These are phyloP conservation scores for Scrobipalpa atriplicella DNA, from an alignment of 2,888 invertebrate species.

Conservation along the genomic window DNA sequence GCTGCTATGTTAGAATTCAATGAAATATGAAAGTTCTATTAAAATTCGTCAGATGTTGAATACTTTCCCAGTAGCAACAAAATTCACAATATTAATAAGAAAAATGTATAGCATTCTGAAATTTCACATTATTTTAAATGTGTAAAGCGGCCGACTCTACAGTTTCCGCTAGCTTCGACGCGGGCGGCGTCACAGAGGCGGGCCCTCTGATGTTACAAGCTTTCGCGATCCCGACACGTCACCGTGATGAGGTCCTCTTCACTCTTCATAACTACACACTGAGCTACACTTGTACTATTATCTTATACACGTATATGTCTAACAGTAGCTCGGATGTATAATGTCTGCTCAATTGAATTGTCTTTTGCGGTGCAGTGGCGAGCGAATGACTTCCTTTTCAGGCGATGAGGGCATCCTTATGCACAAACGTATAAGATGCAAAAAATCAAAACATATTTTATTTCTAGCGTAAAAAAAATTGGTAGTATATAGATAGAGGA, in stretches of 20 bases:
- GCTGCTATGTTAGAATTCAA: too few species aligned
- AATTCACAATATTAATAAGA: too few species aligned
- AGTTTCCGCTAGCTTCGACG: conserved; percentile 29
- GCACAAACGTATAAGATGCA: too few species aligned
- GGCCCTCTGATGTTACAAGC: conserved; percentile 49
- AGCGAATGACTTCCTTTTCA: background rate
- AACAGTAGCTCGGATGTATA: conserved; percentile 22
- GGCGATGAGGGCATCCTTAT: background rate
- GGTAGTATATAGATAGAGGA: too few species aligned
- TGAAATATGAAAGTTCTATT: too few species aligned
- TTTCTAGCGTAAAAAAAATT: too few species aligned
- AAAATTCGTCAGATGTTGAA: too few species aligned
- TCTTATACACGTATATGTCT: conserved; percentile 7
- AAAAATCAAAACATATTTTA: too few species aligned
- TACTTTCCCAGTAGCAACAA: too few species aligned
- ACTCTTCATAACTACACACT: conserved; percentile 31
- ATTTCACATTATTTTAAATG: too few species aligned
- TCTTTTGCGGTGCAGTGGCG: background rate
- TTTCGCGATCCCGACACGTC: conserved; percentile 55
- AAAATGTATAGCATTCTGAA: too few species aligned
- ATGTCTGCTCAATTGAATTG: conserved; percentile 15
- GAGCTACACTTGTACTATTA: conserved; percentile 31
- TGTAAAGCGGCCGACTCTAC: conserved; percentile 36
- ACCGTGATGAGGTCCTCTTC: conserved; percentile 44
- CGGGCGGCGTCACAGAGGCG: conserved; percentile 47